These are phyloP conservation scores for Caloenas nicobarica DNA, from an alignment of 2,113 vertebrate genomes.

Conservation along the genomic window DNA sequence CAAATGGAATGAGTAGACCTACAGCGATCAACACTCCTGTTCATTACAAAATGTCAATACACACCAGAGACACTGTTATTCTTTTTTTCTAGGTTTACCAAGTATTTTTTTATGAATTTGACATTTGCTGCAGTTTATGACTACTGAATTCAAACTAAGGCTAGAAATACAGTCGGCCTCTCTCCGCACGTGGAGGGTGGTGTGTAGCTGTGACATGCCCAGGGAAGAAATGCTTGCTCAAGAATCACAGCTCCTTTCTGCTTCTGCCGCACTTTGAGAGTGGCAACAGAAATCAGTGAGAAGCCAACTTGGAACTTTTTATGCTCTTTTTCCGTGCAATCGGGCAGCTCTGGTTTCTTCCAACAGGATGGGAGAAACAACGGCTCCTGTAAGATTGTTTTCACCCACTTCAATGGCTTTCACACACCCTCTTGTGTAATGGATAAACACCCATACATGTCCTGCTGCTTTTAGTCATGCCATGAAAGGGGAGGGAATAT, in stretches of 20 bases:
- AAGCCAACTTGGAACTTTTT: background rate
- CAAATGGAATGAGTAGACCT: background rate
- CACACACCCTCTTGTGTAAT: background rate
- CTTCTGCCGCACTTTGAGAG: background rate
- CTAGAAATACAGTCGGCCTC: background rate
- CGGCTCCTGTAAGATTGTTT: background rate
- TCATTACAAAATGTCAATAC: background rate
- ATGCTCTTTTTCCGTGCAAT: background rate
- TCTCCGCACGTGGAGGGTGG: background rate
- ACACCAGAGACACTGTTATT: background rate
- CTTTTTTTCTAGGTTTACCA: background rate
- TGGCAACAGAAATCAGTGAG: background rate
- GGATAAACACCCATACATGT: background rate
- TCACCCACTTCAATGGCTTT: constrained; percentile 1
- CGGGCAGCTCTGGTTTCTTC: background rate
- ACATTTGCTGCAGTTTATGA: background rate
- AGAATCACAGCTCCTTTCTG: background rate
- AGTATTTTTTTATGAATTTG: background rate
- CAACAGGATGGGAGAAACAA: background rate
- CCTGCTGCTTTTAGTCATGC: background rate
- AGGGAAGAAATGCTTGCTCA: background rate
- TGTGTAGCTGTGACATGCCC: background rate
- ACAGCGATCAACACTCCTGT: background rate
- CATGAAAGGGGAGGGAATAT: background rate
- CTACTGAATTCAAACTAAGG: background rate